Evolutionary conservation across 2,888 invertebrate genomes (phyloP), one percentile per base, ranked within the genome.

Genomic region (Anthophora plumipes): DNA sequence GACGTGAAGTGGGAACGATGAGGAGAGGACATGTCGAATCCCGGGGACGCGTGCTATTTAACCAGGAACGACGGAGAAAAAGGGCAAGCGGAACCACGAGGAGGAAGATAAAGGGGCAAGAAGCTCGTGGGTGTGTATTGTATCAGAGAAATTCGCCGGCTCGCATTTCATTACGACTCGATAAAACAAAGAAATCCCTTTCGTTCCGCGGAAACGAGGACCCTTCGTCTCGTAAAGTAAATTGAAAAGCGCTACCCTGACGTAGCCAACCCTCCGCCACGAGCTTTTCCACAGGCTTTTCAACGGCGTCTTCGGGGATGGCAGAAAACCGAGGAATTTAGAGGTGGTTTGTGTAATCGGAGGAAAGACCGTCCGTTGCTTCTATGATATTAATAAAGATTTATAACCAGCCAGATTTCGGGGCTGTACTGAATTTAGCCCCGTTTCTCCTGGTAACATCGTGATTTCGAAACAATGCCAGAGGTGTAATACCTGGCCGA

Each of bases 111-210:
- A 46, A 46, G 46, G 55, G 12, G 57, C 48, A 61, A 64, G 54
- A 64, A 63, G 59, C 46, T 17, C 48, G 39, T 48, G 50, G 60
- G 39, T 69, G 20, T 52, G 63, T 66, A 66, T 84, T 71, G 77
- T 77, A 77, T 88, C 83, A 86, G 77, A 85, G 84, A 87, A 88
- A 89, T 89, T 85, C 74, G 80, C 64, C 60, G 76, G 78, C 77
- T 85, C 81, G 85, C 86, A 82, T 89, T 89, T 86, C 89, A 87
- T 89, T 86, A 80, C 59, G 71, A 77, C 67, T 64, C 81, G 82
- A 83, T 80, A 82, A 88, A 84, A 87, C 83, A 83, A 85, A 82
- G 82, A 85, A 85, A 82, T 84, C 76, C 74, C 75, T 84, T 81
- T 86, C 55, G 73, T 54, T 70, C 43, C 70, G 20, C 22, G 63